Evolutionary conservation across 1,140 invertebrate genomes (phyloP), one percentile per base, ranked within the genome.

Genomic region (Pogonomyrmex barbatus): DNA sequence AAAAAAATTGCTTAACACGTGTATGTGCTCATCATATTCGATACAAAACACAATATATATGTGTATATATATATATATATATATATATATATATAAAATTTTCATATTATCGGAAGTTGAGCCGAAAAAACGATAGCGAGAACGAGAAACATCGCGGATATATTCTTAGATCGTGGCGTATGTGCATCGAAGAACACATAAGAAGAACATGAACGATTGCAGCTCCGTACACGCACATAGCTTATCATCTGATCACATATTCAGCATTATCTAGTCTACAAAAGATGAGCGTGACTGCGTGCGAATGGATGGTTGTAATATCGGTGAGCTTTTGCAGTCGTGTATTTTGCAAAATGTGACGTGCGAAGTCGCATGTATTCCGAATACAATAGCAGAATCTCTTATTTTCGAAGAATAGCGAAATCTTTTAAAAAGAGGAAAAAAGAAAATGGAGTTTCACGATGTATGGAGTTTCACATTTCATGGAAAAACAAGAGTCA

Each of bases 251-350:
- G 87, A 91, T 89, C 88, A 85, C 58, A 50, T 93, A 36, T 93
- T 92, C 93, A 93, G 90, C 91, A 92, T 91, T 92, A 93, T 94
- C 94, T 94, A 94, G 94, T 94, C 94, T 93, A 89, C 92, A 92
- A 94, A 84, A 81, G 9, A 77, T 60, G n/a, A 77, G 14, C 45
- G 24, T 78, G 73, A 65, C 50, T 36, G 75, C 39, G 39, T 62
- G 56, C 45, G 42, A 77, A 78, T 50, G 17, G 42, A 62, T 47
- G 56, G 56, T 62, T 77, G 42, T 33, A 63, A 78, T 24, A 36
- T 56, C 50, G 2, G 14, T 39, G 50, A 81, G 91, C 52, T 84
- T 71, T 70, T 67, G 88, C 24, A 24, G 24, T 24, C 24, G 24
- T 24, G 24, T 24, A 24, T 24, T 24, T 81, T 71, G 86, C 79